Conservation (phyloP, 2,888 invertebrate species). For the Drosophila paranaensis region DNA sequence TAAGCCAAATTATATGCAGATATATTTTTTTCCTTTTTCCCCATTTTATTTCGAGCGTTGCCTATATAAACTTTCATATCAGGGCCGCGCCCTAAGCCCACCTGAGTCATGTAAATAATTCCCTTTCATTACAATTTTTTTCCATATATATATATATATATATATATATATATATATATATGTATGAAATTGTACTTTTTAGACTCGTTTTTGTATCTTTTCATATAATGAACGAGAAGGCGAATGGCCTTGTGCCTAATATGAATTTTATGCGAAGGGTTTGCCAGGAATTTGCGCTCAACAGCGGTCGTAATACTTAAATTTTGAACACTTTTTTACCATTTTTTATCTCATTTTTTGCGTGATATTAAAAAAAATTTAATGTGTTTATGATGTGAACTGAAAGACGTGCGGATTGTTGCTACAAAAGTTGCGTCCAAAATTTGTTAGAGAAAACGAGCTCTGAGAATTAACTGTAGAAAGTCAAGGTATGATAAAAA, state of each 20-base stretch:
- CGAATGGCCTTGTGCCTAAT: constrained; percentile 73
- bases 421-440: constrained; percentile 4
- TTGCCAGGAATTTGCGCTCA: constrained; percentile 19
- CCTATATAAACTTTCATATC: constrained; percentile 54
- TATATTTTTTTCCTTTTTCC: constrained; percentile 8
- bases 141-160: background rate
- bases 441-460: background rate
- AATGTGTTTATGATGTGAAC: constrained; percentile 50
- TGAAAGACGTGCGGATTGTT: constrained; percentile 6
- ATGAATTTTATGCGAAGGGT: constrained; percentile 69
- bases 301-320: constrained; percentile 50
- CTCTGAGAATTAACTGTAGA: background rate
- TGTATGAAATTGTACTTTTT: constrained; percentile 50
- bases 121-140: constrained; percentile 67
- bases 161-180: background rate
- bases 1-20: constrained; percentile 34
- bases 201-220: constrained; percentile 45
- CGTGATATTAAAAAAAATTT: constrained; percentile 57
- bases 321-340: constrained; percentile 9
- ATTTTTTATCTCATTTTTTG: constrained; percentile 2
- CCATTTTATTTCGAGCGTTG: constrained; percentile 18
- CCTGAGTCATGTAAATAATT: constrained; percentile 71
- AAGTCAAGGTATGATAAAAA: background rate
- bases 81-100: constrained; percentile 26
- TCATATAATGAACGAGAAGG: constrained; percentile 41